Percentiles rank a stretch among this genome's conserved stretches.
Conservation (phyloP, 1,140 invertebrate genomes). For the Hyphantria cunea region DNA sequence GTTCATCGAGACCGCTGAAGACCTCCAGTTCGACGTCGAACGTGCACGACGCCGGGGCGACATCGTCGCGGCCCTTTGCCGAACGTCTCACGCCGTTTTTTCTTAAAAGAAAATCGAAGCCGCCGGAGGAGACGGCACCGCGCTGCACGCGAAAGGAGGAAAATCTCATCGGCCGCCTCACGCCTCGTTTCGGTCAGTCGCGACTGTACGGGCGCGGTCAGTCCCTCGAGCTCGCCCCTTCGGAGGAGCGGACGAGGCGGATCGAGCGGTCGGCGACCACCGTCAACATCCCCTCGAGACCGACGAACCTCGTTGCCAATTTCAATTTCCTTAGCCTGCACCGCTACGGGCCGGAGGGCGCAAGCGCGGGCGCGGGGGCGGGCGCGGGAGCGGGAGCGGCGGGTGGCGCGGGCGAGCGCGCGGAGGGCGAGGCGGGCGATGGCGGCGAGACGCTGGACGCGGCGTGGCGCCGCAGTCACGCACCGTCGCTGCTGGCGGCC, state of each 20-base stretch:
- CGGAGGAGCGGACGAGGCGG: conserved; percentile 48
- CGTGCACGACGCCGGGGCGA: conserved; percentile 60
- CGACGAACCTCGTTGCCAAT: conserved; percentile 68
- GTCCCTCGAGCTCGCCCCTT: conserved; percentile 61
- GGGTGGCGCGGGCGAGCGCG: conserved; percentile 24
- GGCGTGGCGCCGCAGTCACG: conserved; percentile 21
- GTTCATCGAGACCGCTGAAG: conserved; percentile 57
- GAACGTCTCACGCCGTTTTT: conserved; percentile 74
- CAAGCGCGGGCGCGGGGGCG: conserved; percentile 54
- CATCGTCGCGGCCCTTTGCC: conserved; percentile 62
- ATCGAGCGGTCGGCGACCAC: conserved; percentile 73
- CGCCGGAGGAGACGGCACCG: conserved; percentile 53
- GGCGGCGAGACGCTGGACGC: conserved; percentile 32
- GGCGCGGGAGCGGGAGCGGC: conserved; percentile 43
- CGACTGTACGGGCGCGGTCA: conserved; percentile 64
- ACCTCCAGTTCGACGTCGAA: conserved; percentile 71
- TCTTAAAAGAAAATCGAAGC: conserved; percentile 74
- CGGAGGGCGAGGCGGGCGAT: conserved; percentile 34
- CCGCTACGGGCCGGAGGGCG: conserved; percentile 66
- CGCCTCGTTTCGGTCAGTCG: conserved; percentile 73
- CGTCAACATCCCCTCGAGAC: conserved; percentile 62
- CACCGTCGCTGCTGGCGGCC: conserved; percentile 43
- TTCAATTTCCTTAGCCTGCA: conserved; percentile 70
- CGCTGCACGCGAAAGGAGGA: conserved; percentile 61
- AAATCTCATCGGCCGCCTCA: conserved; percentile 68